phyloP scores from a whole-genome alignment of 2,888 invertebrate species.

The Agapetus fuscipes region DNA sequence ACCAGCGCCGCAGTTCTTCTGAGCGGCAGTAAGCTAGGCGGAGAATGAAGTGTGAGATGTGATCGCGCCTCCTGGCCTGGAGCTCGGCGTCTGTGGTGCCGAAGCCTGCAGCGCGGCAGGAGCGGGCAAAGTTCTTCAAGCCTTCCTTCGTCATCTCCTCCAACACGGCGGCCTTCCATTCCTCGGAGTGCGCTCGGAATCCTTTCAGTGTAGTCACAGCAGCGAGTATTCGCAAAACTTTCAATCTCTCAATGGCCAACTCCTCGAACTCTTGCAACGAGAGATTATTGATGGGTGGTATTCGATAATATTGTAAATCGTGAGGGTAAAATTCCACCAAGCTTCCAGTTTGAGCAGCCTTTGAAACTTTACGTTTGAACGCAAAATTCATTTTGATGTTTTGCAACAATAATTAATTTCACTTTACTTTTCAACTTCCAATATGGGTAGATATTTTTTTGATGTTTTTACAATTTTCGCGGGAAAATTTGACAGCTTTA shows the following conservation, averaged over 20 bases:
- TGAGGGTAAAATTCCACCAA: conserved; percentile 55
- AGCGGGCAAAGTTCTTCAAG: conserved; percentile 51
- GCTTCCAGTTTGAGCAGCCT: conserved; percentile 32
- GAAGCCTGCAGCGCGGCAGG: conserved; percentile 48
- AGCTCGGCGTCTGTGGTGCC: conserved; percentile 50
- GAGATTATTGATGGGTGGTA: conserved; percentile 65
- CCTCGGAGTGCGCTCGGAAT: conserved; percentile 51
- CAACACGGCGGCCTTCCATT: conserved; percentile 55
- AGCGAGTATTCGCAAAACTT: conserved; percentile 68
- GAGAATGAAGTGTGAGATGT: conserved; percentile 88
- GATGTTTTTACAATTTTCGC: no score
- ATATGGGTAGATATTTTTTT: no score
- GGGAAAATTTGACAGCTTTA: no score
- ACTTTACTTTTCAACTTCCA: no score
- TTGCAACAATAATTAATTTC: no score
- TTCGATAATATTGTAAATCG: conserved; percentile 69
- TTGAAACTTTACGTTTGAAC: conserved; percentile 37
- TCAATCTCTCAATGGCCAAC: conserved; percentile 73
- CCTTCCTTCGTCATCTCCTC: conserved; percentile 58
- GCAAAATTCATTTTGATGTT: conserved; percentile 35
- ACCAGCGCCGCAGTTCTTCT: conserved; percentile 82
- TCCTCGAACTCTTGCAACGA: conserved; percentile 80
- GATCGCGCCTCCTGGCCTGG: conserved; percentile 65
- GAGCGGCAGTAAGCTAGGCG: conserved; percentile 84
- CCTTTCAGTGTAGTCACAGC: conserved; percentile 56